phyloP scores from a whole-genome alignment of 2,113 vertebrate species.

The Bambusicola thoracicus region DNA sequence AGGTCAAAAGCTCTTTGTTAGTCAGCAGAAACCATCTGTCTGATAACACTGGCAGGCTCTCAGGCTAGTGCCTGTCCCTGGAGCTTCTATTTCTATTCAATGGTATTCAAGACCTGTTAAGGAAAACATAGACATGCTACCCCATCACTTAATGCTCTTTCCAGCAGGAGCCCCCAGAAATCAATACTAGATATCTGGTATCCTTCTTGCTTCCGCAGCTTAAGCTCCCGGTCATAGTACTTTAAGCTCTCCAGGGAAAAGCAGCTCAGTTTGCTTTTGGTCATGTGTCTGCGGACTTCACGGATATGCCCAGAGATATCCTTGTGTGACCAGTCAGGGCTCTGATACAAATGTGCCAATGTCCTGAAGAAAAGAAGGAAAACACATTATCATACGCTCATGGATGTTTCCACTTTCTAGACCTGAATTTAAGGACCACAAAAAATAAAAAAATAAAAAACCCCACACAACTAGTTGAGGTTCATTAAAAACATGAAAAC shows the following conservation, averaged over 20 bases:
- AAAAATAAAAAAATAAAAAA: neutral
- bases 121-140: neutral
- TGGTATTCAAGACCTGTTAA: neutral
- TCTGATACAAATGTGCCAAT: constrained; percentile 80
- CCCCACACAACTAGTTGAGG: neutral
- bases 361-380: constrained; percentile 73
- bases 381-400: neutral
- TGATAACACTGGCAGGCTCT: neutral
- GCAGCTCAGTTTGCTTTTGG: constrained; percentile 74
- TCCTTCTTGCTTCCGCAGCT: constrained; percentile 64
- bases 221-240: constrained; percentile 68
- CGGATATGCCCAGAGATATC: constrained; percentile 66
- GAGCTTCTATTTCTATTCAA: neutral
- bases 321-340: constrained; percentile 80
- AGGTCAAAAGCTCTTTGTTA: neutral
- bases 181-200: constrained; percentile 71
- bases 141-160: constrained; percentile 67
- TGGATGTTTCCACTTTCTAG: neutral
- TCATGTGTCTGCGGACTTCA: constrained; percentile 75
- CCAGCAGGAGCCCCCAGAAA: constrained; percentile 80
- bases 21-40: neutral
- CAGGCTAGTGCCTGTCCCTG: neutral
- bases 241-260: constrained; percentile 71
- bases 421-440: neutral
- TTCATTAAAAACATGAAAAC: neutral